Conservation (phyloP, 2,888 invertebrate genomes). For the Amphipoea oculea region DNA sequence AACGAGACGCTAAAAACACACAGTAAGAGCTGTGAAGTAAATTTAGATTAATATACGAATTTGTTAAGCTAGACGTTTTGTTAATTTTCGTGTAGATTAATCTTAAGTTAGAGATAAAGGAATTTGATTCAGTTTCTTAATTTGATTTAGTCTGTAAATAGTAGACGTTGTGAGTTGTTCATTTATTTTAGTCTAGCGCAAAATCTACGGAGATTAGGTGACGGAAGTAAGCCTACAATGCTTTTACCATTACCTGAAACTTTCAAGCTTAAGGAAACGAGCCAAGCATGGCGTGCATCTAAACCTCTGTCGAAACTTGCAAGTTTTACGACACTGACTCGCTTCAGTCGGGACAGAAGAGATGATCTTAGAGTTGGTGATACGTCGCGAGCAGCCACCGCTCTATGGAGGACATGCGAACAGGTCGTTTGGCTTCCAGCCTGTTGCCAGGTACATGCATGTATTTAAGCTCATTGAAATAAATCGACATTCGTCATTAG, state of each 20-base stretch:
- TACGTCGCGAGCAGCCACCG: not conserved
- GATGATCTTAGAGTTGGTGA: not conserved
- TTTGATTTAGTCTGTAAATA: slow-evolving; percentile 38
- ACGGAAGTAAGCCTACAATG: not conserved
- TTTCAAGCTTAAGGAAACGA: too few species aligned
- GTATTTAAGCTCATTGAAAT: not conserved
- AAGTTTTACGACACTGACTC: too few species aligned
- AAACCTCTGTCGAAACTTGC: too few species aligned
- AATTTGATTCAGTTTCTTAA: slow-evolving; percentile 41
- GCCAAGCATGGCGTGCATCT: not conserved
- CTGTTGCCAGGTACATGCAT: not conserved
- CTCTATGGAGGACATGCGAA: not conserved
- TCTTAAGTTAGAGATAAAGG: slow-evolving; percentile 40
- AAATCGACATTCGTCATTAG: not conserved
- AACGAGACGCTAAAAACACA: not conserved
- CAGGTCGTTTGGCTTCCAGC: not conserved
- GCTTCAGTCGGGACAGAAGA: not conserved
- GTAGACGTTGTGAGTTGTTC: slow-evolving; percentile 18
- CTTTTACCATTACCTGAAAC: not conserved
- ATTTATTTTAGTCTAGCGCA: not conserved
- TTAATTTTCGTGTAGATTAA: slow-evolving; percentile 47
- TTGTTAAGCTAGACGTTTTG: slow-evolving; percentile 41
- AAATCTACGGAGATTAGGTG: not conserved
- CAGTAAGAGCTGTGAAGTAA: slow-evolving; percentile 25
- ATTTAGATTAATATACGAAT: slow-evolving; percentile 55